Base-by-base conservation (phyloP, 1,140 invertebrate genomes). In the Cydia fagiglandana region DNA sequence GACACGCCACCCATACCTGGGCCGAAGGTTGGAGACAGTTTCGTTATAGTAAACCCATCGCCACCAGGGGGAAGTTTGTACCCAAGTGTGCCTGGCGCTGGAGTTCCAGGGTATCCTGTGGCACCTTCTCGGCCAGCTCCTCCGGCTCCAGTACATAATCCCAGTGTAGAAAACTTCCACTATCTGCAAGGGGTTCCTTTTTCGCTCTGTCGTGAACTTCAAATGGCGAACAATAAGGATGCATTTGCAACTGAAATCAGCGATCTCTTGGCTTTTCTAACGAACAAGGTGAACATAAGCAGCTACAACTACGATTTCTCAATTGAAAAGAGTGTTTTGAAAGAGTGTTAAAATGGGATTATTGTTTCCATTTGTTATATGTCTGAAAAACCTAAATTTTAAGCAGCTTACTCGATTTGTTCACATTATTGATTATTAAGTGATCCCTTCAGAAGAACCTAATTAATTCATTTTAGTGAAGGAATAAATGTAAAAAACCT, bases 121-220 rank as follows among this genome's bases (percentile, higher is more conserved):
- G 82, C 80, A 28, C 85, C 86, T 4, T 77, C 80, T 47, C 83
- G 91, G n/a, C 86, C 87, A 24, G 89, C 86, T 2, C 91, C 90
- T 13, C 80, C 88, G 2, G 73, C 84, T 1, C 86, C 86, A 0
- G 68, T 80, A 9, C 30, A 74, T 20, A 79, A 81, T 78, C 74
- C 76, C 50, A 68, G 73, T 13, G n/a, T 76, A 9, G 88, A 91
- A 38, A 84, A 81, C 0, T 92, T 92, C 74, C 90, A 92, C 79
- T 92, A 92, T 66, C 79, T 92, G 6, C 89, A 92, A 82, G 91
- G 91, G 47, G 91, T 92, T 10, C 91, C 91, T 0, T 92, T 92
- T 70, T 78, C 82, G 0, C 64, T 92, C 74, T 88, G 85, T 1
- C 83, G 83, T 47, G 88, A 91, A 73, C 76, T 92, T 45, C 85